phyloP scores from a whole-genome alignment of 2,113 vertebrate species.

The Patagioenas fasciata region DNA sequence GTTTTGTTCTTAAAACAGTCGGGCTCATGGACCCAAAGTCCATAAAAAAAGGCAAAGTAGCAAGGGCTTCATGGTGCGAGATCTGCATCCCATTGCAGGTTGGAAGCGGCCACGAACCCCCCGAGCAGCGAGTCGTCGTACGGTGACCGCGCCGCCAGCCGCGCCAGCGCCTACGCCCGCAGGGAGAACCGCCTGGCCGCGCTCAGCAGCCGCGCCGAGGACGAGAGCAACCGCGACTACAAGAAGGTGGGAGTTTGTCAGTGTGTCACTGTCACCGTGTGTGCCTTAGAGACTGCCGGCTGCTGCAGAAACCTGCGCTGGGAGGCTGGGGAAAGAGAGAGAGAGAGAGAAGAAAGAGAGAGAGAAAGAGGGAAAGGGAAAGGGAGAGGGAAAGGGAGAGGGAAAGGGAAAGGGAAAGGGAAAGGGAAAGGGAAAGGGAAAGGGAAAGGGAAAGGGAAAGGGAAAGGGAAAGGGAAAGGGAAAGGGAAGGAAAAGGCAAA shows the following conservation, averaged over 20 bases:
- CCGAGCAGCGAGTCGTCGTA: slow-evolving; percentile 73
- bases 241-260: slow-evolving; percentile 81
- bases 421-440: too few species aligned
- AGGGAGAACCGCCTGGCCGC: slow-evolving; percentile 86
- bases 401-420: too few species aligned
- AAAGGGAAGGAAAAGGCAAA: too few species aligned
- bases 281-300: background rate
- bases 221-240: slow-evolving; percentile 86
- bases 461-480: too few species aligned
- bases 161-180: slow-evolving; percentile 84
- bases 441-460: too few species aligned
- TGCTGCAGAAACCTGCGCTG: background rate
- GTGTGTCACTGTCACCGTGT: background rate
- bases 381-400: too few species aligned
- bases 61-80: background rate
- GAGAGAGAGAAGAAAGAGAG: background rate
- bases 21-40: too few species aligned
- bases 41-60: too few species aligned
- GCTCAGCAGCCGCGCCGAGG: slow-evolving; percentile 80
- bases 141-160: slow-evolving; percentile 78
- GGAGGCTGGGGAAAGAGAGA: background rate
- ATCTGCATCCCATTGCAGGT: slow-evolving; percentile 60
- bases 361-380: too few species aligned
- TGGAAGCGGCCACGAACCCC: slow-evolving; percentile 79
- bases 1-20: background rate